phyloP scores from a whole-genome alignment of 2,797 vertebrate genomes.

The Ibycter americanus region DNA sequence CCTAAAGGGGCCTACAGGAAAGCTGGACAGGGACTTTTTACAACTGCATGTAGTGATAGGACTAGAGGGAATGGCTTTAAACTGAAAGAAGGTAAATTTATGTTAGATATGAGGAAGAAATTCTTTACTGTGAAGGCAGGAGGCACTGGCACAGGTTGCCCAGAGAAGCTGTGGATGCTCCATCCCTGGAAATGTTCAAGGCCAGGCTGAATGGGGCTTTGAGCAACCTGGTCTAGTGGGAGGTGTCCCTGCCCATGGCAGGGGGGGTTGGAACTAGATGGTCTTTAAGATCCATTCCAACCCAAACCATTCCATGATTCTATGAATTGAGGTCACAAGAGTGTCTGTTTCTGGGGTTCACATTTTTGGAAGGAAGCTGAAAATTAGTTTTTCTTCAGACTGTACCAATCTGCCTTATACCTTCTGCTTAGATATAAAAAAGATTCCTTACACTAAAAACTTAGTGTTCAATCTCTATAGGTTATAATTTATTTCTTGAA shows the following conservation, averaged over 20 bases:
- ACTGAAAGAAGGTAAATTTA: background rate
- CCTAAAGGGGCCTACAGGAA: background rate
- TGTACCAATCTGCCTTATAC: background rate
- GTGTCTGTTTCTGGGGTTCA: background rate
- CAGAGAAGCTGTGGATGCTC: background rate
- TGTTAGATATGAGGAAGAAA: background rate
- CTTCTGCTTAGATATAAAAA: background rate
- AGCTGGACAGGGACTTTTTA: background rate
- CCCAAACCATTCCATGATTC: background rate
- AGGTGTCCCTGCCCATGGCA: background rate
- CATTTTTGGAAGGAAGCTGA: background rate
- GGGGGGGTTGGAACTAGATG: background rate
- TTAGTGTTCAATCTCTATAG: background rate
- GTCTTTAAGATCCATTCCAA: background rate
- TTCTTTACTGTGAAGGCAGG: background rate
- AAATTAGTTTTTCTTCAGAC: background rate
- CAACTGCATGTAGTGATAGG: too few species aligned
- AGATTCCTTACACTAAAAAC: background rate
- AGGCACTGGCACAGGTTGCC: background rate
- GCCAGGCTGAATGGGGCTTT: background rate
- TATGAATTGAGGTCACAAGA: background rate
- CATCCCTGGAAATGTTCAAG: background rate
- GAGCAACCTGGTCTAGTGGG: background rate
- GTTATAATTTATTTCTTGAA: background rate
- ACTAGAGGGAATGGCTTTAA: too few species aligned